phyloP scores from a whole-genome alignment of 2,113 vertebrate species.

The Litocranius walleri region DNA sequence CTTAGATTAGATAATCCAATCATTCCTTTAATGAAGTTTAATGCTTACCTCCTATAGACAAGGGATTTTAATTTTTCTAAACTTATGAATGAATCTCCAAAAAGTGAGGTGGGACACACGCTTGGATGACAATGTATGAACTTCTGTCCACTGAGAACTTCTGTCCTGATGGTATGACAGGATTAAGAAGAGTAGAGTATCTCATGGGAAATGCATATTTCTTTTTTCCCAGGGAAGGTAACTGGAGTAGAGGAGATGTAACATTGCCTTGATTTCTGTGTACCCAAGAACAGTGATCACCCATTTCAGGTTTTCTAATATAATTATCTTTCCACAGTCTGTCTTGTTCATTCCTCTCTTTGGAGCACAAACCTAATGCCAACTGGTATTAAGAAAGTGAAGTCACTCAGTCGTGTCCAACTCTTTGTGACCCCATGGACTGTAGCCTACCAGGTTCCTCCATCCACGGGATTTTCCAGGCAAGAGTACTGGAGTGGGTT shows the following conservation, averaged over 20 bases:
- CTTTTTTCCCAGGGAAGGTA: background rate
- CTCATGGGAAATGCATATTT: background rate
- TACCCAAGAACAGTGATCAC: background rate
- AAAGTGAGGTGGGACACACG: background rate
- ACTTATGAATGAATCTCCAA: background rate
- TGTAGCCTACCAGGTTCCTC: background rate
- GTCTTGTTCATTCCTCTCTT: background rate
- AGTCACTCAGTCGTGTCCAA: background rate
- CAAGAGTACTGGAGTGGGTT: background rate
- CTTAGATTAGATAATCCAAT: background rate
- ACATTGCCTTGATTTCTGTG: background rate
- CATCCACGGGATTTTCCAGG: fast-evolving
- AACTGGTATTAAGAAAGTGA: background rate
- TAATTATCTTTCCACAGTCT: background rate
- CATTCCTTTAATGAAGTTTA: background rate
- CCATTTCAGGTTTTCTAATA: background rate
- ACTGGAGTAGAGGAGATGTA: background rate
- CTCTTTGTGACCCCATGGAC: background rate
- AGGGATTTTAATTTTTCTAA: background rate
- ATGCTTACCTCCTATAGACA: background rate
- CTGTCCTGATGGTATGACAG: background rate
- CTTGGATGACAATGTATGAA: background rate
- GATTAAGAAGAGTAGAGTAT: background rate
- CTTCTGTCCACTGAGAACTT: background rate
- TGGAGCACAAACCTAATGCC: background rate